Conservation (phyloP, 2,113 vertebrate genomes). For the Microtus ochrogaster region DNA sequence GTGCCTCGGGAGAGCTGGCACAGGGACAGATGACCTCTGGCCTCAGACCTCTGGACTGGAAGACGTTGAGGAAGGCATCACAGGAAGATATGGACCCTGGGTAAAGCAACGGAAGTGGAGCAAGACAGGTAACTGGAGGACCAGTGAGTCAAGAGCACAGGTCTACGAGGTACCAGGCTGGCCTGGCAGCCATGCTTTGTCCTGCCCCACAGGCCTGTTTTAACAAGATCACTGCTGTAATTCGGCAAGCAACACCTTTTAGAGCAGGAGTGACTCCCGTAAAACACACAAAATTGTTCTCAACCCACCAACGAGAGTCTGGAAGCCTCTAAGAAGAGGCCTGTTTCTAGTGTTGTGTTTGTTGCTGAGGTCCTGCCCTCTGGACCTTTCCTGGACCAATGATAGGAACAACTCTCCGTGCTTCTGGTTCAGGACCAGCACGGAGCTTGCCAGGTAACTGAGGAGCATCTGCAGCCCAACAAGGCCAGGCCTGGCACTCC, state of each 20-base stretch:
- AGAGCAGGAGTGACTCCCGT: not conserved
- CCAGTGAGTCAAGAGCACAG: fast-evolving
- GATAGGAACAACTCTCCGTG: not conserved
- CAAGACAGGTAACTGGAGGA: fast-evolving
- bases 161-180: too few relatives aligned
- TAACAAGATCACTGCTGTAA: not conserved
- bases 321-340: not conserved
- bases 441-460: not conserved
- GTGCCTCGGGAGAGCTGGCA: conserved; percentile 94
- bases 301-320: not conserved
- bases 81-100: conserved; percentile 98
- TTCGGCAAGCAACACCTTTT: not conserved
- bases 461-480: too few relatives aligned
- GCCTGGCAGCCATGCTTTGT: too few relatives aligned
- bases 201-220: not conserved
- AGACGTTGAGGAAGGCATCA: conserved; percentile 97
- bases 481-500: not conserved
- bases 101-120: not conserved
- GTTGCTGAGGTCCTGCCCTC: not conserved
- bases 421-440: not conserved
- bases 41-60: conserved; percentile 94
- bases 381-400: not conserved
- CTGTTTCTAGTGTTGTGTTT: fast-evolving
- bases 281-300: not conserved
- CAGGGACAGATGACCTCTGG: conserved; percentile 98